These are phyloP conservation scores for Spizaetus ornatus DNA, from an alignment of 2,113 vertebrate genomes.

Conservation along the genomic window DNA sequence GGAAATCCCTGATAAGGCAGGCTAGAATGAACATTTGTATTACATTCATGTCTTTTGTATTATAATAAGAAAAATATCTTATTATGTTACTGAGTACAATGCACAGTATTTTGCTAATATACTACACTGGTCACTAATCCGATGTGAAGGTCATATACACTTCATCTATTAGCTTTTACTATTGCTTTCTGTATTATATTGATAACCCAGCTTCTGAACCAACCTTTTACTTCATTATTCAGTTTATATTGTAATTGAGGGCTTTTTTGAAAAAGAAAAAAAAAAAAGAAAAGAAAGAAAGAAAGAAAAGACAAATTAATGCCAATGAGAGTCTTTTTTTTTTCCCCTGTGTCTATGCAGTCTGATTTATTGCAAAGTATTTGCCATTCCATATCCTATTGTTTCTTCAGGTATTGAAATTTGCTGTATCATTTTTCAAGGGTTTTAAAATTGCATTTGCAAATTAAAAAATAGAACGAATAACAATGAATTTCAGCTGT, in stretches of 20 bases:
- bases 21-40: slow-evolving; percentile 50
- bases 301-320: background rate
- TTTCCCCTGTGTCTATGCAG: background rate
- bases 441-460: slow-evolving; percentile 41
- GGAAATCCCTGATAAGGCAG: slow-evolving; percentile 64
- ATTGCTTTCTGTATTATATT: slow-evolving; percentile 68
- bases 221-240: slow-evolving; percentile 58
- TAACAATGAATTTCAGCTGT: slow-evolving; percentile 8
- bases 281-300: background rate
- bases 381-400: slow-evolving; percentile 45
- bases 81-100: slow-evolving; percentile 56
- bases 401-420: slow-evolving; percentile 66
- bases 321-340: slow-evolving; percentile 25
- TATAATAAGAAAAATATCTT: slow-evolving; percentile 60
- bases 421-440: slow-evolving; percentile 45
- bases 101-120: slow-evolving; percentile 49
- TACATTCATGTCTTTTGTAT: slow-evolving; percentile 35
- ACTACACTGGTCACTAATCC: slow-evolving; percentile 66
- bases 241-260: slow-evolving; percentile 58
- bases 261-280: background rate
- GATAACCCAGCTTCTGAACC: slow-evolving; percentile 71
- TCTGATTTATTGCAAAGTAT: slow-evolving; percentile 65
- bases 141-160: slow-evolving; percentile 54
- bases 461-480: slow-evolving; percentile 36
- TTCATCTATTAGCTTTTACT: slow-evolving; percentile 66